Base-by-base conservation (phyloP, 1,140 invertebrate species). In the fruit fly (Drosophila melanogaster) region DNA sequence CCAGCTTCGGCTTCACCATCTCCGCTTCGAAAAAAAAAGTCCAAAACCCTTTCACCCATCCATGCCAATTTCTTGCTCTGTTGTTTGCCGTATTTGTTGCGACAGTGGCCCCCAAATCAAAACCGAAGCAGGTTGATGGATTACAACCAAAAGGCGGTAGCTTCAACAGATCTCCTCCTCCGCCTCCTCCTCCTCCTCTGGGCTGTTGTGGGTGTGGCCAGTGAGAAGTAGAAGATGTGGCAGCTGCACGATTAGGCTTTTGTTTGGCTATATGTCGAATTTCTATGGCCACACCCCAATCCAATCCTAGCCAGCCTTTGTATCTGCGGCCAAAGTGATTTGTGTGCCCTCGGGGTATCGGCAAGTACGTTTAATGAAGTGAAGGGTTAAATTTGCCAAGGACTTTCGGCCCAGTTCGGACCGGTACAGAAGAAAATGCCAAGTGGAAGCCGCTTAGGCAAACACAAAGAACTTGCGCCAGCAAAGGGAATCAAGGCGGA, bases 301-400 rank as follows among this genome's bases (percentile, higher is more conserved):
- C 69, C 40, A 60, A 41, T 59, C 56, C 53, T 59, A 43, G 51
- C 22, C 41, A n/a, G 24, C 77, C 58, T 83, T 83, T 87, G 83
- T 79, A 79, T 83, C 79, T 84, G 83, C 60, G 78, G 65, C 58
- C 71, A 79, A 83, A 89, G 84, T 83, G 84, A 87, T 89, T 87
- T 87, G 84, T 86, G 71, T 85, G 67, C 61, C 81, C 79, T 74
- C 72, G 76, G 72, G 69, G 74, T 73, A 78, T 65, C 51, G 67
- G 65, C 61, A 89, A 89, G 79, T 89, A 80, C 79, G 79, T 89
- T 90, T 89, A 89, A 89, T 89, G 85, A 89, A 89, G 84, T 89
- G 84, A 80, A 80, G 79, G 84, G 85, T 89, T 89, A 77, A 80
- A 84, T 89, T 89, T 83, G 66, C 43, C 71, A 75, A 64, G 67